These are phyloP conservation scores for Margarornis squamiger DNA, from an alignment of 2,797 vertebrate genomes.

Conservation along the genomic window DNA sequence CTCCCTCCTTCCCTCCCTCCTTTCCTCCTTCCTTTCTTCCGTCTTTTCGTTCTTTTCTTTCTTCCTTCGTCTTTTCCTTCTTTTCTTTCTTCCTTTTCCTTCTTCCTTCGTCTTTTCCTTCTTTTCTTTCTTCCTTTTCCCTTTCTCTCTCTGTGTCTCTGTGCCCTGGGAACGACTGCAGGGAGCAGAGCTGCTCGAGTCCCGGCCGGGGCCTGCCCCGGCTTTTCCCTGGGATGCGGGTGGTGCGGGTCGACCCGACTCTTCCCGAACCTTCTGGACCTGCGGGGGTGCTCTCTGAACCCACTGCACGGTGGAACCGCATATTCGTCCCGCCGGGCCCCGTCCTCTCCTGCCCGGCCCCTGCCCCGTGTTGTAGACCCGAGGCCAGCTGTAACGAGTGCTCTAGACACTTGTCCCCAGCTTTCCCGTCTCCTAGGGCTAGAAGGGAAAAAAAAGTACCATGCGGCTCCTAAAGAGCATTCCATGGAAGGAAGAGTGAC, in stretches of 20 bases:
- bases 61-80: no score
- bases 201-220: neutral
- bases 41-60: fast-evolving
- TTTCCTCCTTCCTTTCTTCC: fast-evolving
- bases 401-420: neutral
- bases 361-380: neutral
- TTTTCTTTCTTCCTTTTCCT: no score
- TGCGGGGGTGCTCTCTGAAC: neutral
- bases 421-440: no score
- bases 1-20: fast-evolving
- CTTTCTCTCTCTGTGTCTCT: no score
- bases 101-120: fast-evolving
- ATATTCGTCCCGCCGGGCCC: neutral
- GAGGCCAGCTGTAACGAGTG: neutral
- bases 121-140: no score
- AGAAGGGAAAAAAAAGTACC: neutral
- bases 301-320: neutral
- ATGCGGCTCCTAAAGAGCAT: neutral
- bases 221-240: no score
- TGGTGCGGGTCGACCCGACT: neutral
- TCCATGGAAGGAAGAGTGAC: neutral
- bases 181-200: fast-evolving
- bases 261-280: neutral
- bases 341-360: neutral
- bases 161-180: neutral